phyloP scores from a whole-genome alignment of 2,113 vertebrate species.

The human region GRCh38 chr5:144525001-144525500 shows the following conservation, averaged over 20 bases:
- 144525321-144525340: constrained; percentile 80
- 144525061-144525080: constrained; percentile 86
- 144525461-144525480: background rate
- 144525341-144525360: constrained; percentile 33
- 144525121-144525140: constrained; percentile 70
- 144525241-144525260: constrained; percentile 66
- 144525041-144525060: constrained; percentile 84
- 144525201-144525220: constrained; percentile 62
- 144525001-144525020: constrained; percentile 87
- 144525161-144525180: constrained; percentile 41
- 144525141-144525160: constrained; percentile 62
- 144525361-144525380: constrained; percentile 58
- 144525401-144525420: constrained; percentile 28
- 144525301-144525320: constrained; percentile 82
- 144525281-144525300: constrained; percentile 32
- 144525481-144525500: background rate
- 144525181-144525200: constrained; percentile 60
- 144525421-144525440: constrained; percentile 5
- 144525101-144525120: constrained; percentile 63
- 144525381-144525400: constrained; percentile 28
- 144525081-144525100: constrained; percentile 79
- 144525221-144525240: constrained; percentile 70
- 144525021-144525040: constrained; percentile 88
- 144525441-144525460: background rate
- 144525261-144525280: constrained; percentile 61